Evolutionary conservation across 2,113 vertebrate species (phyloP).

Genomic region (Gulo gulo): DNA sequence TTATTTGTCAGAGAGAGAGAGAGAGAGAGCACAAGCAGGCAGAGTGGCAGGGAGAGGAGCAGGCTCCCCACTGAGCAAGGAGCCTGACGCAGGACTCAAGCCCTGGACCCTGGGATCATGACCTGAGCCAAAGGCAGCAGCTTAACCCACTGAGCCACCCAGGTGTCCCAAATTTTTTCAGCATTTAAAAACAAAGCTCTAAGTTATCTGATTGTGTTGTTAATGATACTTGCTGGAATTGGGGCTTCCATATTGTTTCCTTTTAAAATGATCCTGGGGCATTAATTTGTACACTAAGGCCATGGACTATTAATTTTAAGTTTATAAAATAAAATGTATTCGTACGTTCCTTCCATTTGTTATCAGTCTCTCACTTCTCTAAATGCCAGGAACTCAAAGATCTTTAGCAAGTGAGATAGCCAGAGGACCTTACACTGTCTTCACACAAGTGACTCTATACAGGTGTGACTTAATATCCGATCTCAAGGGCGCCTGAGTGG

Average conservation of each 20-base stretch:
- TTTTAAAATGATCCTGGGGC: slow-evolving; percentile 16
- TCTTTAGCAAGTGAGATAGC: background rate
- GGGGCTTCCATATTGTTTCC: background rate
- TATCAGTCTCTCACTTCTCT: background rate
- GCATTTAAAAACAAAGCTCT: slow-evolving; percentile 33
- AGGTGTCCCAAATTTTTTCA: background rate
- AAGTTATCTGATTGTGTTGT: background rate
- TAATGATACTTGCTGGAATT: slow-evolving; percentile 40
- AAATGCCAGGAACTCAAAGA: background rate
- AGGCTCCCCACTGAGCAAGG: too few relatives aligned
- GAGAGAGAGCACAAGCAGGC: too few relatives aligned
- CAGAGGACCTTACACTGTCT: background rate
- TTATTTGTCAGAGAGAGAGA: too few relatives aligned
- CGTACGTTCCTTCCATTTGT: slow-evolving; percentile 5
- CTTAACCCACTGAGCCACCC: too few relatives aligned
- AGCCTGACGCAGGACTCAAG: too few relatives aligned
- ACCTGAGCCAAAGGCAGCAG: too few relatives aligned
- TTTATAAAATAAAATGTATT: slow-evolving; percentile 48
- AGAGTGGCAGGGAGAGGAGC: too few relatives aligned
- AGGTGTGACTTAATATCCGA: background rate
- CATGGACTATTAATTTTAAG: slow-evolving; percentile 36
- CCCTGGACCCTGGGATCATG: too few relatives aligned
- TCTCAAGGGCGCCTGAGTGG: background rate
- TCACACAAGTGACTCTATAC: background rate
- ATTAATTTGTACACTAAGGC: slow-evolving; percentile 28